phyloP scores from a whole-genome alignment of 2,797 vertebrate genomes.

The Gobio occitaniae region DNA sequence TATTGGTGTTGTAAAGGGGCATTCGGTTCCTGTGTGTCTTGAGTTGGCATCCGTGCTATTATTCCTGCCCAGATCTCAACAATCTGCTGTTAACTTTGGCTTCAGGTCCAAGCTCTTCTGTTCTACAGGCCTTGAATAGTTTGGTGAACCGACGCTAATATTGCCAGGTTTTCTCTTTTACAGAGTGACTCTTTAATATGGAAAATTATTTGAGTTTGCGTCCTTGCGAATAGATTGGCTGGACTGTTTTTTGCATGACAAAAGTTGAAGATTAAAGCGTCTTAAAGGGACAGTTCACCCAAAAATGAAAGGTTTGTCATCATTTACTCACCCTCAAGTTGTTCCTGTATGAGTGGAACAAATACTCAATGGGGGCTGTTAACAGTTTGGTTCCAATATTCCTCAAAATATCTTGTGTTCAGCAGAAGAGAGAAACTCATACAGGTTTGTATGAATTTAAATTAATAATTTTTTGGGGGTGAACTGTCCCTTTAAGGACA shows the following conservation, averaged over 20 bases:
- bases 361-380: no score
- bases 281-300: neutral
- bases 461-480: no score
- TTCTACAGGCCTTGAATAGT: slow-evolving; percentile 44
- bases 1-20: slow-evolving; percentile 1
- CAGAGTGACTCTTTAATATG: slow-evolving; percentile 24
- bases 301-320: no score
- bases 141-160: slow-evolving; percentile 36
- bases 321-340: no score
- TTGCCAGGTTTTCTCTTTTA: slow-evolving; percentile 47
- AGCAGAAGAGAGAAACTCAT: no score
- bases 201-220: slow-evolving; percentile 48
- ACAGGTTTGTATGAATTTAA: no score
- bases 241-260: slow-evolving; percentile 31
- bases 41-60: slow-evolving; percentile 21
- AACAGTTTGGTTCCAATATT: no score
- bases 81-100: slow-evolving; percentile 51
- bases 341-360: no score
- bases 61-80: slow-evolving; percentile 25
- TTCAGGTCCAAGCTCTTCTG: slow-evolving; percentile 48
- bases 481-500: no score
- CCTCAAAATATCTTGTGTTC: no score
- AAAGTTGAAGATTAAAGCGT: neutral
- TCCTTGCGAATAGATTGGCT: slow-evolving; percentile 41
- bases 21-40: slow-evolving; percentile 10